Percentiles rank a stretch among this genome's conserved stretches.
phyloP scores from a whole-genome alignment of 53 echinoderm and acorn worm genomes.

The Luidia sarsii region DNA sequence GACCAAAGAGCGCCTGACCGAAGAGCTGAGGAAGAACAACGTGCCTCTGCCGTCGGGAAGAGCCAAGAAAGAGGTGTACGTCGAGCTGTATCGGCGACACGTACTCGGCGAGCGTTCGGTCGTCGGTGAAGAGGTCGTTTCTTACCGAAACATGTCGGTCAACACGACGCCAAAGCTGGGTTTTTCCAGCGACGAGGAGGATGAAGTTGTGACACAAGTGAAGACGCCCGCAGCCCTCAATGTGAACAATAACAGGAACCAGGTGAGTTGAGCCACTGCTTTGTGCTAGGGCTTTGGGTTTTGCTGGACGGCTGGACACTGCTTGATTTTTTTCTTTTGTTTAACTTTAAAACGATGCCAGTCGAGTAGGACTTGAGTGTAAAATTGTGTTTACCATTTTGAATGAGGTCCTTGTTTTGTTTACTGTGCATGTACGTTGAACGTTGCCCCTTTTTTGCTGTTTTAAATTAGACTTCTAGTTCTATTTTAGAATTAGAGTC shows the following conservation, averaged over 20 bases:
- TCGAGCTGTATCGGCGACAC: constrained; percentile 35
- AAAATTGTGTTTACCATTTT: too few relatives aligned
- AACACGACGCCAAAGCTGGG: constrained; percentile 49
- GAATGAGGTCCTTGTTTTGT: too few relatives aligned
- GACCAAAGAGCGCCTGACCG: constrained; percentile 35
- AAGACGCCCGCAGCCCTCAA: neutral
- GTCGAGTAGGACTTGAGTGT: too few relatives aligned
- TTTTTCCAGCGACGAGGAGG: constrained; percentile 52
- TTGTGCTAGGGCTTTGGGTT: neutral
- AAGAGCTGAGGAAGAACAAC: constrained; percentile 41
- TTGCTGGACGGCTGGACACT: neutral
- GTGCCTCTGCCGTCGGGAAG: constrained; percentile 26
- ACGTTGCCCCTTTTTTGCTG: too few relatives aligned
- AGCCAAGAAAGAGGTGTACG: constrained; percentile 42
- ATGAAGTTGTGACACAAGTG: neutral
- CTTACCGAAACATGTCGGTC: constrained; percentile 44
- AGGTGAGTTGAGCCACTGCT: neutral
- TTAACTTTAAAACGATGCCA: too few relatives aligned
- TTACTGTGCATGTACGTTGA: too few relatives aligned
- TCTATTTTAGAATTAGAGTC: too few relatives aligned
- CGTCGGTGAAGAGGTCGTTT: neutral
- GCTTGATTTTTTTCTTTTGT: neutral
- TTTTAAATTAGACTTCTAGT: too few relatives aligned
- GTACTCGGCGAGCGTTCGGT: neutral
- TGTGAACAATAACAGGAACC: constrained; percentile 32